Evolutionary conservation across 2,113 vertebrate genomes (phyloP).

Genomic region (Takifugu flavidus): DNA sequence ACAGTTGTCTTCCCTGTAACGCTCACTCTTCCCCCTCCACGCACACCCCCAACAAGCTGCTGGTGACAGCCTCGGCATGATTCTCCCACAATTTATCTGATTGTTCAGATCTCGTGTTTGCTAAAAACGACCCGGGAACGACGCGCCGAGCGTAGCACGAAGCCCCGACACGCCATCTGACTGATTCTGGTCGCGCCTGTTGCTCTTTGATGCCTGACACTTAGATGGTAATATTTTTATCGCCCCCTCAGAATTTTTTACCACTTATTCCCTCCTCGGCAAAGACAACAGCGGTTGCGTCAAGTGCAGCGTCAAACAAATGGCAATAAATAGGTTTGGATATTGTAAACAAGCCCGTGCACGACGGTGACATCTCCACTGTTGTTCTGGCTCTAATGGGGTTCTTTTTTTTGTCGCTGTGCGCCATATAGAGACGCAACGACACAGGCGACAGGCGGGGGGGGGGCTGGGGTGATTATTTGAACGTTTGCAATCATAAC

Average conservation of each 20-base stretch:
- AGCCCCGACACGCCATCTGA: constrained; percentile 55
- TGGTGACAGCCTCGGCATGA: constrained; percentile 45
- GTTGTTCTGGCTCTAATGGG: background rate
- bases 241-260: background rate
- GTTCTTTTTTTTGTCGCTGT: no score
- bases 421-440: no score
- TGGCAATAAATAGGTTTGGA: constrained; percentile 31
- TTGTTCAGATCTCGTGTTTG: constrained; percentile 57
- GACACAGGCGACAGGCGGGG: no score
- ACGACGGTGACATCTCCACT: background rate
- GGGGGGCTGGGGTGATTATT: no score
- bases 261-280: constrained; percentile 1
- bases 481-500: no score
- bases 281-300: constrained; percentile 28
- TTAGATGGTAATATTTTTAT: constrained; percentile 22
- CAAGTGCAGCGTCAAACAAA: constrained; percentile 47
- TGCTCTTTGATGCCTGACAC: constrained; percentile 29
- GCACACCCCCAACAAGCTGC: constrained; percentile 14
- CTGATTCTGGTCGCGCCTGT: constrained; percentile 25
- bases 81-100: constrained; percentile 43
- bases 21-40: constrained; percentile 8
- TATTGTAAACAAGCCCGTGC: constrained; percentile 47
- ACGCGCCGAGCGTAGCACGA: constrained; percentile 30
- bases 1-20: constrained; percentile 37
- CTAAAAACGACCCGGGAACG: constrained; percentile 58